A percentile compares a stretch with the other conserved stretches of the same genome.
Conservation (phyloP, 2,888 invertebrate species). For the Drosophila pegasa region DNA sequence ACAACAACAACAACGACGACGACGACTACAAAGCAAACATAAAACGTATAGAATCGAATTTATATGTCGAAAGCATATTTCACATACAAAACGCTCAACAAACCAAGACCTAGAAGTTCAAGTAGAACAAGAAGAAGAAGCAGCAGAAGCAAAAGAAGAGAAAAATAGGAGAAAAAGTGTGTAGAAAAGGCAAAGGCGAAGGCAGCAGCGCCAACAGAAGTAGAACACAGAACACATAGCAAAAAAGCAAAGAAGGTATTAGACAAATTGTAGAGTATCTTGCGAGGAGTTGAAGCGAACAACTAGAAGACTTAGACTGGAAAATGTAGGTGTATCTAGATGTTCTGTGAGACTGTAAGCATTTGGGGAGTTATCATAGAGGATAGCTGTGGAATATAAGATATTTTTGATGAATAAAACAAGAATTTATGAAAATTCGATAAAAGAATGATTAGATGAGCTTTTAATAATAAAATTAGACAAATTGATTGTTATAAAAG, state of each 20-base stretch:
- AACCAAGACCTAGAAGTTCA: slow-evolving; percentile 22
- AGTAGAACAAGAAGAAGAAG: slow-evolving; percentile 14
- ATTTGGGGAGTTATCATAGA: too few species aligned
- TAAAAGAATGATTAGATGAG: too few species aligned
- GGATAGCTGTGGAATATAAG: too few species aligned
- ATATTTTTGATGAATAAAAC: too few species aligned
- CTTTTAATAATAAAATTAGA: too few species aligned
- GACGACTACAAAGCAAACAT: slow-evolving; percentile 58
- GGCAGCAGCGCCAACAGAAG: slow-evolving; percentile 2
- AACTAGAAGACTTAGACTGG: too few species aligned
- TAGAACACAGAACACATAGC: slow-evolving; percentile 24
- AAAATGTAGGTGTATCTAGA: too few species aligned
- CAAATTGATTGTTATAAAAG: too few species aligned
- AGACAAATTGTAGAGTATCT: slow-evolving; percentile 7
- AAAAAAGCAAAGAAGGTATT: not conserved
- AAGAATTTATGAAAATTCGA: too few species aligned
- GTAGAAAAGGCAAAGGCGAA: not conserved
- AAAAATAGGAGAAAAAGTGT: not conserved
- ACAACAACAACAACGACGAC: slow-evolving; percentile 13
- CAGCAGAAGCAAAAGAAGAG: not conserved
- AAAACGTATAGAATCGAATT: slow-evolving; percentile 78
- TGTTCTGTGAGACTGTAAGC: too few species aligned
- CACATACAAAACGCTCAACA: slow-evolving; percentile 59
- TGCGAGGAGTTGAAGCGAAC: not conserved
- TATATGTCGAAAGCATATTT: slow-evolving; percentile 76